These are phyloP conservation scores for Formica exsecta DNA, from an alignment of 1,140 invertebrate genomes.

Conservation along the genomic window DNA sequence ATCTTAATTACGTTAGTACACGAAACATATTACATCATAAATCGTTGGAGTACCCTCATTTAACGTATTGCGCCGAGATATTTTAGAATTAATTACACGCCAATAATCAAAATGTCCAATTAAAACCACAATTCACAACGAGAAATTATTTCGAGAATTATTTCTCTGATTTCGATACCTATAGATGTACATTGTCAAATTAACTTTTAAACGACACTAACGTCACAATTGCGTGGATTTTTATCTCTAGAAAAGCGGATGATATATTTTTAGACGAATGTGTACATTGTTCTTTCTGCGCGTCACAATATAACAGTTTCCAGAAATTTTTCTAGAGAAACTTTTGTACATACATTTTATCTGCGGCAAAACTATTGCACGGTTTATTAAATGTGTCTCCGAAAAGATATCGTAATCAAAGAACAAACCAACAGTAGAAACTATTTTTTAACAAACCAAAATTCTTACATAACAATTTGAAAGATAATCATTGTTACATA, in stretches of 20 bases:
- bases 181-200: neutral
- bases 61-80: neutral
- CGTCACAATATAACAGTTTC: neutral
- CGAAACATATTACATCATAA: neutral
- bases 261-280: slow-evolving; percentile 33
- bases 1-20: neutral
- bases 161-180: neutral
- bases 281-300: neutral
- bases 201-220: neutral
- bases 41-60: neutral
- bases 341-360: slow-evolving; percentile 7
- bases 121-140: neutral
- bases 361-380: neutral
- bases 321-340: slow-evolving; percentile 27
- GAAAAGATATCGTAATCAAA: neutral
- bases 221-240: neutral
- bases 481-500: neutral
- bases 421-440: neutral
- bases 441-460: neutral
- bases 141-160: slow-evolving; percentile 15
- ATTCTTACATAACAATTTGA: neutral
- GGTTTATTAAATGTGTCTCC: slow-evolving; percentile 27
- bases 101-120: neutral
- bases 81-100: slow-evolving; percentile 31
- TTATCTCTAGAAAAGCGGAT: neutral